A percentile compares a stretch with the other conserved stretches of the same genome.
These are phyloP conservation scores for Azorinus chamasolen DNA, from an alignment of 2,888 invertebrate species.

Conservation along the genomic window DNA sequence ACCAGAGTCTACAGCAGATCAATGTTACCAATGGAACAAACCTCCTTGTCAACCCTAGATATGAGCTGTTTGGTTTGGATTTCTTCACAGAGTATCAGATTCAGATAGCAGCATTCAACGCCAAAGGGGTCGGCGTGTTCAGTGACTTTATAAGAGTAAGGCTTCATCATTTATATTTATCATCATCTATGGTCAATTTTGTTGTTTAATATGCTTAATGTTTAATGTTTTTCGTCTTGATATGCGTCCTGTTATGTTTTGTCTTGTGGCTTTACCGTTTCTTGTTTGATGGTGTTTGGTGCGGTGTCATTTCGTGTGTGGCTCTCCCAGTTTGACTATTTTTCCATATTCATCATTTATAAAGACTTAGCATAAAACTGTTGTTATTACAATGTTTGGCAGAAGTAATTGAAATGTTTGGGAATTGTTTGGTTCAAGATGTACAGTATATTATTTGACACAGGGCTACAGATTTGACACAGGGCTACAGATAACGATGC, in stretches of 20 bases:
- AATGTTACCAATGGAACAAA: slow-evolving; percentile 89
- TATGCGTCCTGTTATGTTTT: too few species aligned
- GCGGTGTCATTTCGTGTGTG: too few species aligned
- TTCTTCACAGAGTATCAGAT: slow-evolving; percentile 99
- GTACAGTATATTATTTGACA: neutral
- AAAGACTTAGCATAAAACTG: too few species aligned
- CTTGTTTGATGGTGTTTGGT: too few species aligned
- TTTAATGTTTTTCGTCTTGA: too few species aligned
- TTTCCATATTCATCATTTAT: too few species aligned
- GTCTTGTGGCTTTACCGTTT: too few species aligned
- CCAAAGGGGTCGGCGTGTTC: slow-evolving; percentile 97
- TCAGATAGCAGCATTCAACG: slow-evolving; percentile 97
- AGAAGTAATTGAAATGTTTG: too few species aligned
- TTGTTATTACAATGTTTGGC: too few species aligned
- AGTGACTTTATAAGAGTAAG: slow-evolving; percentile 91
- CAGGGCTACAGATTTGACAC: too few species aligned
- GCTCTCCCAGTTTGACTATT: too few species aligned
- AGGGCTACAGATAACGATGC: too few species aligned
- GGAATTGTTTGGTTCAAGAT: neutral
- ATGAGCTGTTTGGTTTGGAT: slow-evolving; percentile 96
- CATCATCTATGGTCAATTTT: neutral
- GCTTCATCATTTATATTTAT: slow-evolving; percentile 3
- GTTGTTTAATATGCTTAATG: neutral
- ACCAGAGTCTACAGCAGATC: slow-evolving; percentile 89
- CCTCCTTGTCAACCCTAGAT: slow-evolving; percentile 88